Base-by-base conservation (phyloP, 2,797 vertebrate genomes). In the Phrynocephalus forsythii region DNA sequence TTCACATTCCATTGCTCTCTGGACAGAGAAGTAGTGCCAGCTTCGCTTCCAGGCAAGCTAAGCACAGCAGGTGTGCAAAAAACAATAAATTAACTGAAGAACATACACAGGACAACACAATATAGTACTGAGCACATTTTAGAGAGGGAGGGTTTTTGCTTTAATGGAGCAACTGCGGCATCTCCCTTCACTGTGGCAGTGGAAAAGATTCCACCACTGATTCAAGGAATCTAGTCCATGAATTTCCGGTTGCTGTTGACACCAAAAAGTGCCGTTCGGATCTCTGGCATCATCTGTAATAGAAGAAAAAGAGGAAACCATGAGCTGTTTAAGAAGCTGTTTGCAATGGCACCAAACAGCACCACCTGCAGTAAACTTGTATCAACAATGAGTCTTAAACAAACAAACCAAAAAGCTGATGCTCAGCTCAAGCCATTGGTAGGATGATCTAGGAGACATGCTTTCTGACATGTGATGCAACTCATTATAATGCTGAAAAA, bases 241-340 rank as follows among this genome's bases (percentile, higher is more conserved):
- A 99, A 99, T 94, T 96, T 99, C 93, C 99, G 97, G 93, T 99
- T 99, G 92, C 96, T 97, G 94, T 99, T 99, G 90, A 96, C 96
- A 83, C 98, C 98, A 86, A 99, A 99, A 91, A 99, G 95, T 86
- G 95, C 95, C 92, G 97, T 97, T 95, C 98, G 96, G 91, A 99
- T 97, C 93, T 99, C 98, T 91, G 98, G 99, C 98, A 99, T 99
- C 98, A 99, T 98, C 99, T 99, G 96, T 79, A 89, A 90, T 85
- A 93, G 83, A 93, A 44, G 11, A 3, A 86, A 33, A 44, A 84
- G 26, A 87, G 67, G 18, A 11, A 28, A 30, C 20, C 16, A 72
- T 8, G 20, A 3, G 30, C 9, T 66, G 68, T 69, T 24, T 56
- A 33, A 30, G 38, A 28, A 83, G 22, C 11, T 13, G 20, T 77